Evolutionary conservation across 1,140 invertebrate species (phyloP), one percentile per base, ranked within the genome.

Genomic region (Drosophila insularis): DNA sequence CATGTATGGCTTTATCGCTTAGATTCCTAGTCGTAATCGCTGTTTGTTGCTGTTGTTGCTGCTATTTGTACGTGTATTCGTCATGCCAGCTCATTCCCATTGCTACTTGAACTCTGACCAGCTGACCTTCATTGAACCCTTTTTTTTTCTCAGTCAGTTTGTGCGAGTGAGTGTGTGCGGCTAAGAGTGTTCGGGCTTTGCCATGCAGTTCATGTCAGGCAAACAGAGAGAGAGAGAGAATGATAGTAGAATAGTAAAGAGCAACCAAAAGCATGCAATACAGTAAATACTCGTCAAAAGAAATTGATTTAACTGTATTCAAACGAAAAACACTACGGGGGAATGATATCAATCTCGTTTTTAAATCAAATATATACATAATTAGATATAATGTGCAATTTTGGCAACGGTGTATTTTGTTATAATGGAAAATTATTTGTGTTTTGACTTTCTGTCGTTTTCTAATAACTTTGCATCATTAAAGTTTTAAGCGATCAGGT

Each of bases 61-160:
- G 43, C 10, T 21, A 13, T 66, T 35, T 56, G 31, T 56, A 50
- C 50, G 46, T 39, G 39, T 56, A 63, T 66, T 63, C 54, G 59
- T 63, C 54, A 54, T 56, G 71, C 40, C 74, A 64, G 73, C 74
- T 58, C 62, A 43, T 66, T 71, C 50, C 63, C 74, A 70, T 75
- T 63, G 68, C 75, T 64, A 77, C 75, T 87, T 90, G 89, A 90
- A 90, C 89, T 90, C 78, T 90, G 89, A 90, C 89, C 89, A 67
- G 66, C 74, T 90, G 89, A 90, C 89, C 89, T 90, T 90, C 84
- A 84, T 82, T 90, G 89, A 90, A 90, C 84, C 84, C 84, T 78
- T 72, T 82, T 58, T 82, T 58, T 67, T 66, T 27, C n/a, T 11
- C 27, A 39, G 43, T 62, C 13, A 19, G n/a, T 37, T 4, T 59